Conservation (phyloP, 2,888 invertebrate genomes). For the Chrysolina americana region DNA sequence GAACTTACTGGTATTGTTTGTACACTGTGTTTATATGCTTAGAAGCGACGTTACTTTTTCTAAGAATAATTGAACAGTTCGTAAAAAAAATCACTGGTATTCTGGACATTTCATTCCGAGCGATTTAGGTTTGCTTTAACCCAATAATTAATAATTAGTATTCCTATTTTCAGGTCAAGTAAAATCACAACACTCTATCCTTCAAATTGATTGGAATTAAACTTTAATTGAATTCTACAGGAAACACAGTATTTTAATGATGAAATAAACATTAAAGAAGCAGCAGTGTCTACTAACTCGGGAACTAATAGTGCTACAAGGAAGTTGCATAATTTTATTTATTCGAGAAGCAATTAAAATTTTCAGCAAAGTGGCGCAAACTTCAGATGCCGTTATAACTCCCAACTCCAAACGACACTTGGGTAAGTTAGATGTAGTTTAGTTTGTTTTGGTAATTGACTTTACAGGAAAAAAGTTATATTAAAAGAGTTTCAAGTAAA, state of each 20-base stretch:
- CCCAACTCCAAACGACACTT: constrained; percentile 66
- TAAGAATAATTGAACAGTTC: too few species aligned
- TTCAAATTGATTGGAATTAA: background rate
- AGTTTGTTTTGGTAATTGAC: background rate
- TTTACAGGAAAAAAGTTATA: background rate
- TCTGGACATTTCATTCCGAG: background rate
- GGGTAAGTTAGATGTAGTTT: constrained; percentile 60
- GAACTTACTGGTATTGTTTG: too few species aligned
- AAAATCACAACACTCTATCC: background rate
- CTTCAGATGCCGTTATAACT: constrained; percentile 60
- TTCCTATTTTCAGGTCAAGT: background rate
- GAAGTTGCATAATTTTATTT: constrained; percentile 41
- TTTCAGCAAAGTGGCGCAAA: constrained; percentile 63
- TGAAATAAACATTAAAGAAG: constrained; percentile 21
- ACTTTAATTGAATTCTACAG: background rate
- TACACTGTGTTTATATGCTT: too few species aligned
- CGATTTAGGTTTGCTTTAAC: background rate
- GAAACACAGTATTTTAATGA: background rate
- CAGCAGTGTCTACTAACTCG: constrained; percentile 1
- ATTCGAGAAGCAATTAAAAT: constrained; percentile 42
- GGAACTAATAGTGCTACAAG: background rate
- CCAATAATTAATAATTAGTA: background rate
- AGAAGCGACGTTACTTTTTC: too few species aligned
- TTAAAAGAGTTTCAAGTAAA: background rate
- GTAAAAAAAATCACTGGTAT: too few species aligned